Evolutionary conservation across 2,888 invertebrate genomes (phyloP).

Genomic region (Ormyrus pomaceus): DNA sequence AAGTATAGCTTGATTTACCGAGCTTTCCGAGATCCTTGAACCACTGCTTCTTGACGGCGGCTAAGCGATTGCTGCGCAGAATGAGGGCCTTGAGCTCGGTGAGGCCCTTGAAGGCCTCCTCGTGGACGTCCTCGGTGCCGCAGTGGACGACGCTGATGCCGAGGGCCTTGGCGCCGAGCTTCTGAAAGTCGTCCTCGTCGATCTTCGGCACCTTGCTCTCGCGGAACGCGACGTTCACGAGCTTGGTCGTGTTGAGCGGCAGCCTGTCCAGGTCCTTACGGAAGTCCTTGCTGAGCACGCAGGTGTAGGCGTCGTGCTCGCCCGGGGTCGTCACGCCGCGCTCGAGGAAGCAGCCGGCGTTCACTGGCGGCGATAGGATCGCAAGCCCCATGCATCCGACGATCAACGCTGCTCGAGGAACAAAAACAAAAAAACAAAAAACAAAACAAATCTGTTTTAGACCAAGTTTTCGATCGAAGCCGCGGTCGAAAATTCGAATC

Average conservation of each 20-base stretch:
- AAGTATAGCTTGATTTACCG: slow-evolving; percentile 17
- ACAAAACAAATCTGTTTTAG: too few species aligned
- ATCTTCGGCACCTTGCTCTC: slow-evolving; percentile 46
- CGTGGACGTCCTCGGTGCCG: slow-evolving; percentile 52
- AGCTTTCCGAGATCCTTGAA: slow-evolving; percentile 55
- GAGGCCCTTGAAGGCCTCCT: slow-evolving; percentile 53
- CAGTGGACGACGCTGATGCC: slow-evolving; percentile 53
- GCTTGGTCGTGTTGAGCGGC: slow-evolving; percentile 40
- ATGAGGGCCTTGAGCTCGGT: slow-evolving; percentile 50
- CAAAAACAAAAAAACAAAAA: too few species aligned
- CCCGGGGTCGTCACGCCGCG: slow-evolving; percentile 44
- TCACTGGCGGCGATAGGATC: neutral
- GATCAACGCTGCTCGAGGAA: neutral
- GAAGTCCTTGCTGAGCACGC: slow-evolving; percentile 50
- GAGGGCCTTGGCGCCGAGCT: slow-evolving; percentile 36
- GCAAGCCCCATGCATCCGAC: neutral
- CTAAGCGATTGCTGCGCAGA: slow-evolving; percentile 49
- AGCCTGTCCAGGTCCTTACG: slow-evolving; percentile 37
- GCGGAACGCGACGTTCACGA: slow-evolving; percentile 45
- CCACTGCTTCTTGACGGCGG: slow-evolving; percentile 52
- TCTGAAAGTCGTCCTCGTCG: slow-evolving; percentile 41
- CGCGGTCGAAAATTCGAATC: too few species aligned
- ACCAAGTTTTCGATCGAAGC: too few species aligned
- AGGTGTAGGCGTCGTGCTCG: slow-evolving; percentile 50
- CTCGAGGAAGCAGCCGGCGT: slow-evolving; percentile 49